phyloP scores from a whole-genome alignment of 2,888 invertebrate genomes.

The Aethes cnicana region DNA sequence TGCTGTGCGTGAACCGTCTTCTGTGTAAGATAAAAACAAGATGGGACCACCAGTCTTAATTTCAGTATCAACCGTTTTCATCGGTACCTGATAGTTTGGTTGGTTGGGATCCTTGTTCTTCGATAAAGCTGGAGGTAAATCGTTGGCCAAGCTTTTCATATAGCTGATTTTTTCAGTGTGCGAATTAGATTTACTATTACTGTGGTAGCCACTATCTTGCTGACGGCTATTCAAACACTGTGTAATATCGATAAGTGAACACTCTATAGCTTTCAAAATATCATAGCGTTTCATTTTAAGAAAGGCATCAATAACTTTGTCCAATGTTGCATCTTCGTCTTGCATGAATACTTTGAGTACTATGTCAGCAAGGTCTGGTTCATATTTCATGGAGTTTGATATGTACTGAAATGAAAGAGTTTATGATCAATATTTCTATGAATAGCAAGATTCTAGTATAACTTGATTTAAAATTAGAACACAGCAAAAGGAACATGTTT shows the following conservation, averaged over 20 bases:
- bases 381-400: constrained; percentile 75
- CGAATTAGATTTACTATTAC: constrained; percentile 54
- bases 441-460: no score
- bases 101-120: constrained; percentile 58
- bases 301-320: constrained; percentile 76
- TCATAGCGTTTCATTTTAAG: constrained; percentile 76
- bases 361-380: constrained; percentile 80
- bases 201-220: constrained; percentile 74
- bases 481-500: no score
- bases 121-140: constrained; percentile 68
- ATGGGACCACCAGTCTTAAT: constrained; percentile 56
- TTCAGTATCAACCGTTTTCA: constrained; percentile 43
- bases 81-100: constrained; percentile 47
- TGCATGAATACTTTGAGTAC: constrained; percentile 79
- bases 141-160: constrained; percentile 59
- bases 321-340: constrained; percentile 76
- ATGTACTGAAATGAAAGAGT: constrained; percentile 74
- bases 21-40: constrained; percentile 78
- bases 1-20: constrained; percentile 76
- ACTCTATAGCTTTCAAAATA: constrained; percentile 74
- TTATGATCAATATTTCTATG: no score
- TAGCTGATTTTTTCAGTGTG: constrained; percentile 64
- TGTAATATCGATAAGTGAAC: constrained; percentile 60
- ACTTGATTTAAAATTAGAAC: no score
- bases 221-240: constrained; percentile 56